These are phyloP conservation scores for Actinia tenebrosa DNA, from an alignment of 64 coral and sea anemone species.

Conservation along the genomic window DNA sequence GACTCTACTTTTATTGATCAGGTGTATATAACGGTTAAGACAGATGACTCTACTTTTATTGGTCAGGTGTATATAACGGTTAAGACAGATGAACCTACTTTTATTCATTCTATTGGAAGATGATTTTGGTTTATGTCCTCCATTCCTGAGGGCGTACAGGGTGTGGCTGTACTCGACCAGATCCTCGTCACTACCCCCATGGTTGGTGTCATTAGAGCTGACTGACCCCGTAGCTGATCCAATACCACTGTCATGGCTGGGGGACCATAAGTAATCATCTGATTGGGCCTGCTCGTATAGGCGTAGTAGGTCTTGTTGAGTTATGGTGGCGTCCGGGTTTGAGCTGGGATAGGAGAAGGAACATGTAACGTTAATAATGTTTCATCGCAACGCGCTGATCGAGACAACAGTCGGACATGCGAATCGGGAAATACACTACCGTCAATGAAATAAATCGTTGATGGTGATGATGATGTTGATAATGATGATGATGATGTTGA, in stretches of 20 bases:
- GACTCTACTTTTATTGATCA: no score
- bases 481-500: no score
- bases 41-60: no score
- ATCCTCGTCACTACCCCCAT: conserved; percentile 87
- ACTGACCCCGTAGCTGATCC: conserved; percentile 89
- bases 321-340: conserved; percentile 19
- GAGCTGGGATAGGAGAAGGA: not conserved
- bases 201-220: conserved; percentile 90
- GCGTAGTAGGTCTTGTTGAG: conserved; percentile 52
- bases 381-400: no score
- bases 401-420: no score
- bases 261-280: conserved; percentile 36
- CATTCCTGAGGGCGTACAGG: conserved; percentile 10
- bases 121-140: not conserved
- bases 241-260: conserved; percentile 75
- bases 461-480: no score
- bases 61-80: no score
- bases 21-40: no score
- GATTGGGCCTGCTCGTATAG: conserved; percentile 64
- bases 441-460: no score
- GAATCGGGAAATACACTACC: no score
- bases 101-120: not conserved
- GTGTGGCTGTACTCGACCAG: conserved; percentile 59
- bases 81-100: not conserved
- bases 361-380: not conserved